A percentile compares a stretch with the other conserved stretches of the same genome.
These are phyloP conservation scores for Agriopis leucophaearia DNA, from an alignment of 2,888 invertebrate species.

Conservation along the genomic window DNA sequence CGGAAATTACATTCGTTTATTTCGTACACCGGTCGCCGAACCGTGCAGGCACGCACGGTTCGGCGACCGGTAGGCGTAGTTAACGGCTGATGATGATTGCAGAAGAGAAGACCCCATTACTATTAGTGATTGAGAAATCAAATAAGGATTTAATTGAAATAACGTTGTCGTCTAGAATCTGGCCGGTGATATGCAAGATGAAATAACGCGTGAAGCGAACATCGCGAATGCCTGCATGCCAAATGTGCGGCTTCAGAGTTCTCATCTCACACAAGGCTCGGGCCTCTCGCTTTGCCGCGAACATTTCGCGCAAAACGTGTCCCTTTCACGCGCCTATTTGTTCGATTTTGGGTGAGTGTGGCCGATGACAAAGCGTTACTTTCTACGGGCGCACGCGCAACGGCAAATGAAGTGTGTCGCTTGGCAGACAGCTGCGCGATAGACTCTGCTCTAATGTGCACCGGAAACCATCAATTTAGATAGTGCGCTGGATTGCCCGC, in stretches of 20 bases:
- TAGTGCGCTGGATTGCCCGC: constrained; percentile 81
- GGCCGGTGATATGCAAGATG: constrained; percentile 57
- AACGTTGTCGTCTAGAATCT: constrained; percentile 49
- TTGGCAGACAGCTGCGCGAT: constrained; percentile 80
- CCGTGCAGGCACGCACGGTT: constrained; percentile 53
- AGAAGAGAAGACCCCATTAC: constrained; percentile 47
- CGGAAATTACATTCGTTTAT: constrained; percentile 73
- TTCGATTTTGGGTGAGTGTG: constrained; percentile 70
- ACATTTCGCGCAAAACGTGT: constrained; percentile 44
- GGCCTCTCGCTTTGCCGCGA: constrained; percentile 54
- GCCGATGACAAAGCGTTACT: constrained; percentile 79
- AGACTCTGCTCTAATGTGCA: constrained; percentile 77
- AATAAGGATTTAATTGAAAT: constrained; percentile 11
- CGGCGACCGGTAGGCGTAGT: constrained; percentile 58
- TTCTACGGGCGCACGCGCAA: constrained; percentile 82
- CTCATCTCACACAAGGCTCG: constrained; percentile 48
- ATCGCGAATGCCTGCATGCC: constrained; percentile 60
- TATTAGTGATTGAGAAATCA: constrained; percentile 48
- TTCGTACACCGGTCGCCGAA: too few relatives aligned
- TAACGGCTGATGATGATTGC: constrained; percentile 54
- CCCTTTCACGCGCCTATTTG: constrained; percentile 63
- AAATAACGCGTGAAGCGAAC: constrained; percentile 59
- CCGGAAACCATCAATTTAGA: constrained; percentile 86
- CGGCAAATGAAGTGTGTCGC: constrained; percentile 84
- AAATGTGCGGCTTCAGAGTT: constrained; percentile 58